These are phyloP conservation scores for Actinia tenebrosa DNA, from an alignment of 64 coral and sea anemone genomes.

Conservation along the genomic window DNA sequence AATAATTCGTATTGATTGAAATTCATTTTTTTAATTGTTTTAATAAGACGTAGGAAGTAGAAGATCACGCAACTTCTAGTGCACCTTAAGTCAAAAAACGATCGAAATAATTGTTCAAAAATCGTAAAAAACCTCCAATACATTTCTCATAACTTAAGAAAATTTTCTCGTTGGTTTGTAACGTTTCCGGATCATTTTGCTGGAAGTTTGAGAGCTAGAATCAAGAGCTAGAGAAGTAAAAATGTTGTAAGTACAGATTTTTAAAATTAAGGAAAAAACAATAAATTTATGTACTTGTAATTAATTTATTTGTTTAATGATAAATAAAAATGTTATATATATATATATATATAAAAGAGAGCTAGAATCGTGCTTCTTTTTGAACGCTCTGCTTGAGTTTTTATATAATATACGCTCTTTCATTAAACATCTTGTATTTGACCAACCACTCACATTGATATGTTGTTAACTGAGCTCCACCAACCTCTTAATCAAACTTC, in stretches of 20 bases:
- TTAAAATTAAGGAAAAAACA: too few relatives aligned
- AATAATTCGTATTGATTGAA: background rate
- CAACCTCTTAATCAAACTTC: background rate
- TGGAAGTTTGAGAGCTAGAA: background rate
- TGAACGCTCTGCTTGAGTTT: background rate
- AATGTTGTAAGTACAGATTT: too few relatives aligned
- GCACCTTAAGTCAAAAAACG: background rate
- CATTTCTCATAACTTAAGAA: background rate
- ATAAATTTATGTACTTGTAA: too few relatives aligned
- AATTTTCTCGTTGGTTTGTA: background rate
- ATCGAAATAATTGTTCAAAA: background rate
- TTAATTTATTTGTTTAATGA: too few relatives aligned
- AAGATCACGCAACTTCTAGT: background rate
- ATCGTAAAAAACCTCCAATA: background rate
- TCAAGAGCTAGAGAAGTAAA: too few relatives aligned
- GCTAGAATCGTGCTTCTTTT: background rate
- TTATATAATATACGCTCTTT: background rate
- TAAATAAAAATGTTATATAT: too few relatives aligned
- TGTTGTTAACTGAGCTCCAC: background rate
- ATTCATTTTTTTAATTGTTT: background rate
- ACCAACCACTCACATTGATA: background rate
- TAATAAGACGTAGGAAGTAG: background rate
- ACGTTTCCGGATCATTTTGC: background rate
- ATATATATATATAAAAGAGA: too few relatives aligned
- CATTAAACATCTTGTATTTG: background rate